phyloP scores from a whole-genome alignment of 2,113 vertebrate genomes.

The Tamias sibiricus region DNA sequence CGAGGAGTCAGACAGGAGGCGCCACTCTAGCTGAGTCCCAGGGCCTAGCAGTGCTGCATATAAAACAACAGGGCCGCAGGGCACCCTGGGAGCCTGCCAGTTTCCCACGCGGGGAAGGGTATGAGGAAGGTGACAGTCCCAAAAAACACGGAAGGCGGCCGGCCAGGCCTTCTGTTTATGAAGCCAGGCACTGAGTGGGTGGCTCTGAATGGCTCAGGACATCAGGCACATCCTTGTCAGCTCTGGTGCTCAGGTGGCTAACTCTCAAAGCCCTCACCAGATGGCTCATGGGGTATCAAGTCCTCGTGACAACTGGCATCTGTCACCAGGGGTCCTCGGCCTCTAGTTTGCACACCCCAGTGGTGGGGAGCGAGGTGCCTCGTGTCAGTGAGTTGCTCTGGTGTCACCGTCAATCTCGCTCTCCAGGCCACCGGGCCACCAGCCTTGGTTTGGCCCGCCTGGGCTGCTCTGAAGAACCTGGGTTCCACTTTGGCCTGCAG shows the following conservation, averaged over 20 bases:
- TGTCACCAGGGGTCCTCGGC: neutral
- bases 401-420: neutral
- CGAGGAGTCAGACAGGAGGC: conserved; percentile 75
- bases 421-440: neutral
- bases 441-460: rapidly evolving
- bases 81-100: neutral
- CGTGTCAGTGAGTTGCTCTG: neutral
- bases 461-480: neutral
- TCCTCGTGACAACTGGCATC: too few species aligned
- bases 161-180: neutral
- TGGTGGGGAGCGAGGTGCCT: rapidly evolving
- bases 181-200: rapidly evolving
- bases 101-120: neutral
- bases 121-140: rapidly evolving
- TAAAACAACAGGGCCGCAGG: conserved; percentile 66
- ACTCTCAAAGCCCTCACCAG: neutral
- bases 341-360: too few species aligned
- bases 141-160: too few species aligned
- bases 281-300: too few species aligned
- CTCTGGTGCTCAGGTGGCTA: rapidly evolving
- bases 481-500: neutral
- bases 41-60: conserved; percentile 74
- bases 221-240: neutral
- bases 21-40: conserved; percentile 77
- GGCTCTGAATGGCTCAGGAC: rapidly evolving